phyloP scores from a whole-genome alignment of 2,888 invertebrate genomes.

The Cryptus armator region DNA sequence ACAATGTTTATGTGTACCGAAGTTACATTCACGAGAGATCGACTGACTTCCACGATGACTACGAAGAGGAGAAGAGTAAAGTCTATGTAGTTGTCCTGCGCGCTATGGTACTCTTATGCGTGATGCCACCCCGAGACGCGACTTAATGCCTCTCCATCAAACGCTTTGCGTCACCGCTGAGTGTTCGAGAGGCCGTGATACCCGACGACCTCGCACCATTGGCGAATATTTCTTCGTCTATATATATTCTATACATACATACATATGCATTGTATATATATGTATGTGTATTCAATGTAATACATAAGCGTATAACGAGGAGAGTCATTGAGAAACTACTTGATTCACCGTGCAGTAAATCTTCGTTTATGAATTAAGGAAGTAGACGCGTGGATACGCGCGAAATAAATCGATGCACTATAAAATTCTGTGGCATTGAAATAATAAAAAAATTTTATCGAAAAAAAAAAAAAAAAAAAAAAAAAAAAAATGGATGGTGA shows the following conservation, averaged over 20 bases:
- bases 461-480: neutral
- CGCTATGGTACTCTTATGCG: neutral
- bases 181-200: slow-evolving; percentile 23
- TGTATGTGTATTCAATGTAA: neutral
- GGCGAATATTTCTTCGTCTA: slow-evolving; percentile 14
- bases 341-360: slow-evolving; percentile 38
- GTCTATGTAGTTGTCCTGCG: neutral
- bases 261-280: neutral
- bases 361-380: slow-evolving; percentile 35
- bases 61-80: neutral
- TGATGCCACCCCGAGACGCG: slow-evolving; percentile 23
- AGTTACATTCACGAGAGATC: neutral
- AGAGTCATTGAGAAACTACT: slow-evolving; percentile 5
- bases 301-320: slow-evolving; percentile 8
- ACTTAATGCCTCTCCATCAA: slow-evolving; percentile 41
- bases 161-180: slow-evolving; percentile 40
- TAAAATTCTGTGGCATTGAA: neutral
- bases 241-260: neutral
- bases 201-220: slow-evolving; percentile 40
- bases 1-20: slow-evolving; percentile 9
- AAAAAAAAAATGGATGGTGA: neutral
- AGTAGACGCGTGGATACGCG: slow-evolving; percentile 6
- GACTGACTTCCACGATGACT: neutral
- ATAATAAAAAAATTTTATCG: neutral
- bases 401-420: neutral